A percentile compares a stretch with the other conserved stretches of the same genome.
Conservation (phyloP, 1,140 invertebrate genomes). For the Caenorhabditis tropicalis region DNA sequence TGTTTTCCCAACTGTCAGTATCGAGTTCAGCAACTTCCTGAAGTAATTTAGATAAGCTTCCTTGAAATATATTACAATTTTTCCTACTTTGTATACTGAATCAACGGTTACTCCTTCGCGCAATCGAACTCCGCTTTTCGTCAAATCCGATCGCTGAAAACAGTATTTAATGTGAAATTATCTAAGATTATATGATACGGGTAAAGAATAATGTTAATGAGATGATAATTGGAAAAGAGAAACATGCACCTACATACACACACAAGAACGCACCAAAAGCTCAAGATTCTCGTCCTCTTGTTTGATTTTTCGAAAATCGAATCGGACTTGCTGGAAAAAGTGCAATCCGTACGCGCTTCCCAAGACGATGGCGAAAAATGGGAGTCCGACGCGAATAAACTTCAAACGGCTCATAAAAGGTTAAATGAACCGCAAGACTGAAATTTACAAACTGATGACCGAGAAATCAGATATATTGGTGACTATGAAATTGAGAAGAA, state of each 20-base stretch:
- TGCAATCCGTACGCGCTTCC: constrained; percentile 63
- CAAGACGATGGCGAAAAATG: constrained; percentile 63
- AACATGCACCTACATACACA: no score
- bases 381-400: constrained; percentile 59
- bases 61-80: background rate
- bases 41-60: constrained; percentile 20
- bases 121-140: constrained; percentile 58
- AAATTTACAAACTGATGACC: background rate
- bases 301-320: constrained; percentile 59
- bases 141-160: constrained; percentile 59
- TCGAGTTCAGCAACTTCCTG: constrained; percentile 64
- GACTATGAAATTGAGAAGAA: background rate
- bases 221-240: background rate
- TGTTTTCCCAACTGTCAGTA: constrained; percentile 67
- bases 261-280: constrained; percentile 55
- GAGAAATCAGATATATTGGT: background rate
- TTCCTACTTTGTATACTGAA: constrained; percentile 54
- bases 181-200: background rate
- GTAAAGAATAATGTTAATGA: background rate
- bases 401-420: constrained; percentile 43
- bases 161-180: background rate
- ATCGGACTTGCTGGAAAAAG: constrained; percentile 66
- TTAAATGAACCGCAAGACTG: constrained; percentile 38
- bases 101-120: constrained; percentile 61
- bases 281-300: constrained; percentile 56